These are phyloP conservation scores for Dasyprocta punctata DNA, from an alignment of 2,113 vertebrate species.

Conservation along the genomic window DNA sequence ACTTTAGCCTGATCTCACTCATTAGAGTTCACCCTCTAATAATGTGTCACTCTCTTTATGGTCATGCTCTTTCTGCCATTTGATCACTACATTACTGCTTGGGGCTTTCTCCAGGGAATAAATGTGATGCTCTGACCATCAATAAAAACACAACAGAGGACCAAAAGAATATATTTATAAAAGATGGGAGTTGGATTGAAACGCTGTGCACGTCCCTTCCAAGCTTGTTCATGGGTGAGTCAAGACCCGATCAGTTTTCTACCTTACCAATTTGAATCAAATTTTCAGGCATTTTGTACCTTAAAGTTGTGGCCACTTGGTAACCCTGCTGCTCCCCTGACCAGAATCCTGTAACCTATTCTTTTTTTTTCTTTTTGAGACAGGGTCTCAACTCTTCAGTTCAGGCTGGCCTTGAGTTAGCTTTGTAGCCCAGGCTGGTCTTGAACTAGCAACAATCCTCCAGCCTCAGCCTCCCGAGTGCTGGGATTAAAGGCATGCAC, in stretches of 20 bases:
- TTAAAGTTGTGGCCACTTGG: background rate
- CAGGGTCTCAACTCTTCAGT: too few relatives aligned
- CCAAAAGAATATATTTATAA: background rate
- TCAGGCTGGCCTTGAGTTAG: too few relatives aligned
- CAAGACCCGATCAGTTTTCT: background rate
- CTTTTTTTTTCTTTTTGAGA: too few relatives aligned
- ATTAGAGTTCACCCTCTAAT: background rate
- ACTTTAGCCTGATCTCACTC: too few relatives aligned
- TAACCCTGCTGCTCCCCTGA: too few relatives aligned
- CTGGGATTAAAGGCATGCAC: too few relatives aligned
- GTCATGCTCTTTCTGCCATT: background rate
- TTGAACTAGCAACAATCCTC: too few relatives aligned
- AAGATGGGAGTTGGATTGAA: background rate
- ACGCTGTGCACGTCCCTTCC: background rate
- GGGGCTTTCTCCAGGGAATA: background rate
- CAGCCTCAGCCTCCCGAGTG: too few relatives aligned
- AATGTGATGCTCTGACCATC: background rate
- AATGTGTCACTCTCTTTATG: background rate
- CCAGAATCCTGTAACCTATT: fast-evolving
- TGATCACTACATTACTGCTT: background rate
- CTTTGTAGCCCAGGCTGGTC: too few relatives aligned
- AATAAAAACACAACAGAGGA: background rate
- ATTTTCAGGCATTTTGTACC: background rate
- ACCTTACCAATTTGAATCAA: background rate
- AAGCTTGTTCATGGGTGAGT: background rate